phyloP scores from a whole-genome alignment of 2,113 vertebrate species.

The Tachuris rubrigastra region DNA sequence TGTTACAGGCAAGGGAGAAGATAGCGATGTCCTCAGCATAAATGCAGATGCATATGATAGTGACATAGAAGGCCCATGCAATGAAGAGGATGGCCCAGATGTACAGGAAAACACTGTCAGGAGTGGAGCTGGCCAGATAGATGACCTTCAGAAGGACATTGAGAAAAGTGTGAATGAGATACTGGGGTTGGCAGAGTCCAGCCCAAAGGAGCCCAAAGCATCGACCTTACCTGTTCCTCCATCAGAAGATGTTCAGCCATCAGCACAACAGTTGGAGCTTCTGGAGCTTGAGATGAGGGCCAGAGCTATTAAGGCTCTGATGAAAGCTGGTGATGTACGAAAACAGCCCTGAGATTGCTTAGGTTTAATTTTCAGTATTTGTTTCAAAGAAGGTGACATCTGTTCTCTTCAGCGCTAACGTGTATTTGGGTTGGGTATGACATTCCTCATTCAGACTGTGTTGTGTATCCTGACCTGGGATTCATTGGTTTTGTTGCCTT shows the following conservation, averaged over 20 bases:
- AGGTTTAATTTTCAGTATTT: conserved; percentile 12
- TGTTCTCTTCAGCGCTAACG: conserved; percentile 41
- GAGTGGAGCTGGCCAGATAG: conserved; percentile 74
- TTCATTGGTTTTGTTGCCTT: conserved; percentile 8
- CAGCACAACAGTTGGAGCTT: conserved; percentile 92
- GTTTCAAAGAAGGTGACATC: conserved; percentile 27
- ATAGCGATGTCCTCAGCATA: conserved; percentile 95
- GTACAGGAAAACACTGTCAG: conserved; percentile 28
- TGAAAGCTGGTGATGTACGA: conserved; percentile 91
- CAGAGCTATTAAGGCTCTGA: conserved; percentile 94
- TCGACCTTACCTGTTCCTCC: conserved; percentile 30
- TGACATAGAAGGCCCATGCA: conserved; percentile 91
- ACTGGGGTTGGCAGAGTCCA: conserved; percentile 77
- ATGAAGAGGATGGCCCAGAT: conserved; percentile 75
- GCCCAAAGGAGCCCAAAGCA: conserved; percentile 60
- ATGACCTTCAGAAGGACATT: conserved; percentile 92
- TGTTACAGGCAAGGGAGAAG: conserved; percentile 86
- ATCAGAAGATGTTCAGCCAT: conserved; percentile 79
- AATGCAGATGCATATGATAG: conserved; percentile 95
- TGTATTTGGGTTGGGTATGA: conserved; percentile 39
- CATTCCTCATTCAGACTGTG: conserved; percentile 41
- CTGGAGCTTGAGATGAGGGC: conserved; percentile 97
- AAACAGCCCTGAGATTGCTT: conserved; percentile 64
- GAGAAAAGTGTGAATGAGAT: conserved; percentile 96
- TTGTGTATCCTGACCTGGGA: conserved; percentile 8